Base-by-base conservation (phyloP, 2,113 vertebrate species). In the Lophura nycthemera region DNA sequence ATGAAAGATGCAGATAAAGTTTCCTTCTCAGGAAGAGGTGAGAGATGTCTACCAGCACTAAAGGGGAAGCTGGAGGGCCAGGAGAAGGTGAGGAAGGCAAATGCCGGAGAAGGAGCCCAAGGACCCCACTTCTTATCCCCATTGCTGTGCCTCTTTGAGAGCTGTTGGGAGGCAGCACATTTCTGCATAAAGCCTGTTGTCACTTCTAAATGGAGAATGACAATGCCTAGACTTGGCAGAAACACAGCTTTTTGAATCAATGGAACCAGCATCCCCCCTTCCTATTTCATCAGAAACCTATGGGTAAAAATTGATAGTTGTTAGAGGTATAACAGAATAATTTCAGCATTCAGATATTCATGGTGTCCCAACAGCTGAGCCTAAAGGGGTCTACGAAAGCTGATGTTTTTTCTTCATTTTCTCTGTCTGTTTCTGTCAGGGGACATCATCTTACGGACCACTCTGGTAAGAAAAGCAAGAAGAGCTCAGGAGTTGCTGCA, bases 401-500 rank as follows among this genome's bases (percentile, higher is more conserved):
- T 11, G 64, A 70, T 71, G 6, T 32, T 86, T 21, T 3, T 57
- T 32, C 38, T 81, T 82, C 3, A 7, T 87, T 85, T 87, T 54
- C 5, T 42, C 27, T 10, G 25, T 24, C 12, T 57, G n/a, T 54
- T 69, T 67, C 43, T 18, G 16, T 80, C 45, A 36, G 45, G 43
- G 45, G 24, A 63, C 15, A 56, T 2, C 9, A 48, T 88, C 86
- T 67, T 69, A 21, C 15, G 8, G 34, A 52, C 57, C 7, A 7
- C 20, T 32, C 38, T 57, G 24, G 57, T 30, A 59, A 34, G 59
- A 73, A 93, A 86, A 72, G 34, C 48, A 75, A 57, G 57, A 29
- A 20, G 61, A 59, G 54, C 74, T 95, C 81, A 69, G 84, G 63
- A 93, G 77, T 84, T 82, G 70, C 59, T 75, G 48, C 87, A 65